A percentile compares a stretch with the other conserved stretches of the same genome.
These are phyloP conservation scores for Chalcis sispes DNA, from an alignment of 2,888 invertebrate genomes.

Conservation along the genomic window DNA sequence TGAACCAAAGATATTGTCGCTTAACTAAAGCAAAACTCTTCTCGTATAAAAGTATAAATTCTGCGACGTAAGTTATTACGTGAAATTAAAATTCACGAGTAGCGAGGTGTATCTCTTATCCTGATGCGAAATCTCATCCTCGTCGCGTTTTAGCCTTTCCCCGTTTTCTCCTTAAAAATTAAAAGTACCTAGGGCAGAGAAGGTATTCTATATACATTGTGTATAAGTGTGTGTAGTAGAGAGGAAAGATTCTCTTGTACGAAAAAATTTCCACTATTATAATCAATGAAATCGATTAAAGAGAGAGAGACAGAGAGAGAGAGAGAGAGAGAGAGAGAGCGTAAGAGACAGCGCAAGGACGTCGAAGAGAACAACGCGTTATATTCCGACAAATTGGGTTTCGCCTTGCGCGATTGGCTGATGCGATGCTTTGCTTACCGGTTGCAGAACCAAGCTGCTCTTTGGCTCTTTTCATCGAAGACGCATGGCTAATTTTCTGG, in stretches of 20 bases:
- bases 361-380: not conserved
- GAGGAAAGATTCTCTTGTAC: constrained; percentile 1
- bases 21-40: not conserved
- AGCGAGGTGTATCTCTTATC: constrained; percentile 39
- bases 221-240: no score
- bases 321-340: no score
- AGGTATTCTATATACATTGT: no score
- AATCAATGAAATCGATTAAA: constrained; percentile 54
- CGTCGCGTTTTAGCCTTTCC: not conserved
- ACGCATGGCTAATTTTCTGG: no score
- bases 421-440: no score
- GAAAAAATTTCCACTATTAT: constrained; percentile 52
- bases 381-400: constrained; percentile 44
- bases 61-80: constrained; percentile 44
- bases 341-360: no score
- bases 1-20: not conserved
- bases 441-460: no score
- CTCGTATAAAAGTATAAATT: constrained; percentile 22
- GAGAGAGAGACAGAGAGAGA: no score
- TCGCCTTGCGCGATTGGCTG: constrained; percentile 28
- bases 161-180: constrained; percentile 10
- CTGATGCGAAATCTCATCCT: constrained; percentile 24
- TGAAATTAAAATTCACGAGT: constrained; percentile 53
- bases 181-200: constrained; percentile 7
- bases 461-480: no score